Percentiles rank a stretch among this genome's conserved stretches.
Conservation (phyloP, 2,888 invertebrate genomes). For the Noctua fimbriata region DNA sequence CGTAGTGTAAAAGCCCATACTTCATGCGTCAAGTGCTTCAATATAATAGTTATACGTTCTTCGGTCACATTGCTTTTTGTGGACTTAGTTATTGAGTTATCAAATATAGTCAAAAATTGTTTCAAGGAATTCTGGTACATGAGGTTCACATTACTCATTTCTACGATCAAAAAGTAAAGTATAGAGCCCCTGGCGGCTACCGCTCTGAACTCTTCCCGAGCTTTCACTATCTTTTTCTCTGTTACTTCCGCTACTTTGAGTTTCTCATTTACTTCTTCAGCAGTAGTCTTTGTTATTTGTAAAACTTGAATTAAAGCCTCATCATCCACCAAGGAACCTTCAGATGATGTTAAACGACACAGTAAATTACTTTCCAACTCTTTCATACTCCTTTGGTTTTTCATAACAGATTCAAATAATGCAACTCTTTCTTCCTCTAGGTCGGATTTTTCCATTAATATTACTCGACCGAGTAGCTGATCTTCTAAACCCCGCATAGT, state of each 20-base stretch:
- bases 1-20: conserved; percentile 98
- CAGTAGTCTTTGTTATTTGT: conserved; percentile 96
- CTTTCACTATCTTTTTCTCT: conserved; percentile 97
- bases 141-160: conserved; percentile 98
- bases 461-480: conserved; percentile 97
- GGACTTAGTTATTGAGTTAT: conserved; percentile 97
- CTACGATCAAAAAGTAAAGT: conserved; percentile 98
- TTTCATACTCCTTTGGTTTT: conserved; percentile 98
- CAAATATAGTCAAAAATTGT: conserved; percentile 98
- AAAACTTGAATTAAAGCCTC: conserved; percentile 97
- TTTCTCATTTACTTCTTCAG: conserved; percentile 98
- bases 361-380: conserved; percentile 98
- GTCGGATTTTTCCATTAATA: conserved; percentile 98
- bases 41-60: conserved; percentile 96
- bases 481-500: conserved; percentile 99
- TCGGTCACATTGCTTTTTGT: conserved; percentile 95
- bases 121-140: conserved; percentile 99
- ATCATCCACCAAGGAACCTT: conserved; percentile 98
- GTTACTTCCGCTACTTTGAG: conserved; percentile 97
- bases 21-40: conserved; percentile 96
- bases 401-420: conserved; percentile 98
- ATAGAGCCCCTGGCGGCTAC: conserved; percentile 98
- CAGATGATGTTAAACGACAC: conserved; percentile 97
- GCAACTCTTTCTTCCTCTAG: conserved; percentile 98
- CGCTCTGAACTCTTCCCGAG: conserved; percentile 98